These are phyloP conservation scores for Dilophus febrilis DNA, from an alignment of 2,888 invertebrate species.

Conservation along the genomic window DNA sequence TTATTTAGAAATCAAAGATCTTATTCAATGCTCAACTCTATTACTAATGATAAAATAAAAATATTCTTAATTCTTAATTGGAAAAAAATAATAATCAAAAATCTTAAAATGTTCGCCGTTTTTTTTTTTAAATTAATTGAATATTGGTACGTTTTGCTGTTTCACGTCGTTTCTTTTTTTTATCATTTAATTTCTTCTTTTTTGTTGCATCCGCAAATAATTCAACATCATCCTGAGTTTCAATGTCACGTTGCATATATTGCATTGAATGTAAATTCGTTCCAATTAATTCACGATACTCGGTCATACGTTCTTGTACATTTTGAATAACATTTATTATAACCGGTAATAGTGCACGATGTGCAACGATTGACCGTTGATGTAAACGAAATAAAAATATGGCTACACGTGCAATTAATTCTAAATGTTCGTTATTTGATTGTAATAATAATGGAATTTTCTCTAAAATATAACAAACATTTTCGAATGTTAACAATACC, in stretches of 20 bases:
- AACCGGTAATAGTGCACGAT: conserved; percentile 40
- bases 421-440: conserved; percentile 47
- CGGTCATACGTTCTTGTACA: conserved; percentile 18
- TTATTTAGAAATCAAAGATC: too few relatives aligned
- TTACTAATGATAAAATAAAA: too few relatives aligned
- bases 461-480: conserved; percentile 60
- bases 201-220: conserved; percentile 61
- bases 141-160: conserved; percentile 37
- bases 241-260: conserved; percentile 56
- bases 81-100: too few relatives aligned
- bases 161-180: conserved; percentile 41
- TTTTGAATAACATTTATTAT: conserved; percentile 18
- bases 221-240: conserved; percentile 53
- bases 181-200: conserved; percentile 43
- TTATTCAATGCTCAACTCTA: too few relatives aligned
- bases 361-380: conserved; percentile 60
- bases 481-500: conserved; percentile 65
- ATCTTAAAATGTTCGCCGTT: too few relatives aligned
- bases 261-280: conserved; percentile 70
- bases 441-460: conserved; percentile 50
- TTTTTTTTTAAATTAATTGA: conserved; percentile 20
- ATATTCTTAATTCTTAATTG: too few relatives aligned
- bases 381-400: conserved; percentile 61
- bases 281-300: conserved; percentile 59
- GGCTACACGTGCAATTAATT: conserved; percentile 58